These are phyloP conservation scores for Odontocerum albicorne DNA, from an alignment of 2,888 invertebrate species.

Conservation along the genomic window DNA sequence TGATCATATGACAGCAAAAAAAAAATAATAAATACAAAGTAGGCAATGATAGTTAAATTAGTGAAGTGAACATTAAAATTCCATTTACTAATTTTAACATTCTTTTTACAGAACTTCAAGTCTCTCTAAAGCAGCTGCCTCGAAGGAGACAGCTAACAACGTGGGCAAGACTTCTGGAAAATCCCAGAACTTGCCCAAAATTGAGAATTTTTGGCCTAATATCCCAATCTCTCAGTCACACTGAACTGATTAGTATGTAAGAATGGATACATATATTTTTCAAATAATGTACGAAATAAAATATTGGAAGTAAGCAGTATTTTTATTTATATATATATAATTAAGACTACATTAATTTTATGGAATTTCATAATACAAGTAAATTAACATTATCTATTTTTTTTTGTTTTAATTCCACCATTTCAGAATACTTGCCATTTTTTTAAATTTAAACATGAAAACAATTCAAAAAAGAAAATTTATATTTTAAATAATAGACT, in stretches of 20 bases:
- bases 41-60: too few relatives aligned
- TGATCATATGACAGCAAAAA: not conserved
- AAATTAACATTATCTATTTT: too few relatives aligned
- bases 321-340: slow-evolving; percentile 8
- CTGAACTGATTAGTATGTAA: slow-evolving; percentile 37
- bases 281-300: slow-evolving; percentile 13
- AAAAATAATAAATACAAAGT: not conserved
- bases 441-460: too few relatives aligned
- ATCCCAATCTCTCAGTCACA: slow-evolving; percentile 52
- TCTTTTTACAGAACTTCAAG: slow-evolving; percentile 46
- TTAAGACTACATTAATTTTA: too few relatives aligned
- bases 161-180: slow-evolving; percentile 19
- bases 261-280: too few relatives aligned
- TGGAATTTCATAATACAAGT: too few relatives aligned
- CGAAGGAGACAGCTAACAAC: slow-evolving; percentile 42
- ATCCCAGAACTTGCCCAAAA: slow-evolving; percentile 39
- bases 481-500: too few relatives aligned
- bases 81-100: slow-evolving; percentile 3
- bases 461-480: too few relatives aligned
- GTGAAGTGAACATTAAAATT: too few relatives aligned
- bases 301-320: not conserved
- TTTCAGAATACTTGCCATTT: too few relatives aligned
- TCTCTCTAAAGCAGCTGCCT: slow-evolving; percentile 45
- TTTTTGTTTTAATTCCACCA: too few relatives aligned
- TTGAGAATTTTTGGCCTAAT: slow-evolving; percentile 51